phyloP scores from a whole-genome alignment of 2,797 vertebrate species.

The Chiroxiphia lanceolata region DNA sequence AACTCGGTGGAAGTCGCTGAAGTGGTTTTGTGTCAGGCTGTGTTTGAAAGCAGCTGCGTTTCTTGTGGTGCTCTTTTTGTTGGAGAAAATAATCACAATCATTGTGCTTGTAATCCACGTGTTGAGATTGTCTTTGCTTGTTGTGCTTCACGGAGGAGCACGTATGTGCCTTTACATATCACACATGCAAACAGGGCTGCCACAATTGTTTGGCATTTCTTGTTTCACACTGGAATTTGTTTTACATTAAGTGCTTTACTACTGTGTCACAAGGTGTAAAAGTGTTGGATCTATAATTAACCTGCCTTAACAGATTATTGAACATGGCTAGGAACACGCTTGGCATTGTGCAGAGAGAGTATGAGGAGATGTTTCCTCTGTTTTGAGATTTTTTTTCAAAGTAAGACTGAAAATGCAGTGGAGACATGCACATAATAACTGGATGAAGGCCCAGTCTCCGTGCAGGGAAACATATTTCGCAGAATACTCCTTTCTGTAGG shows the following conservation, averaged over 20 bases:
- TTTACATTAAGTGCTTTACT: not conserved
- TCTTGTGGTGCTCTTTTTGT: not conserved
- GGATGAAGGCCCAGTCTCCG: slow-evolving; percentile 40
- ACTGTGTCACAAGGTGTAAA: slow-evolving; percentile 16
- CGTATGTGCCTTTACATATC: not conserved
- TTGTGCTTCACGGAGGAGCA: not conserved
- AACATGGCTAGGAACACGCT: not conserved
- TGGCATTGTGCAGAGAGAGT: not conserved
- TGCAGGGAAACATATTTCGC: slow-evolving; percentile 4
- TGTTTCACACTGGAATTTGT: not conserved
- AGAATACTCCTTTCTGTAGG: not conserved
- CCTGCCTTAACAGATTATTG: not conserved
- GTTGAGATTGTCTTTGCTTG: not conserved
- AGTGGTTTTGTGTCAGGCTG: not conserved
- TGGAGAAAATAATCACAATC: not conserved
- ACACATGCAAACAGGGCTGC: not conserved
- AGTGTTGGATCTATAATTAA: not conserved
- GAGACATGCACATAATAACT: slow-evolving; percentile 22
- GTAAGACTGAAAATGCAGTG: not conserved
- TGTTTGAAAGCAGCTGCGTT: not conserved
- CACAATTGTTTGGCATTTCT: not conserved
- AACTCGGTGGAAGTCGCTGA: not conserved
- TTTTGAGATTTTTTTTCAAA: not conserved
- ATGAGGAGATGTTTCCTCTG: slow-evolving; percentile 11
- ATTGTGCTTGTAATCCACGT: slow-evolving; percentile 9